Evolutionary conservation across 2,797 vertebrate genomes (phyloP).

Genomic region (Sciurus carolinensis): DNA sequence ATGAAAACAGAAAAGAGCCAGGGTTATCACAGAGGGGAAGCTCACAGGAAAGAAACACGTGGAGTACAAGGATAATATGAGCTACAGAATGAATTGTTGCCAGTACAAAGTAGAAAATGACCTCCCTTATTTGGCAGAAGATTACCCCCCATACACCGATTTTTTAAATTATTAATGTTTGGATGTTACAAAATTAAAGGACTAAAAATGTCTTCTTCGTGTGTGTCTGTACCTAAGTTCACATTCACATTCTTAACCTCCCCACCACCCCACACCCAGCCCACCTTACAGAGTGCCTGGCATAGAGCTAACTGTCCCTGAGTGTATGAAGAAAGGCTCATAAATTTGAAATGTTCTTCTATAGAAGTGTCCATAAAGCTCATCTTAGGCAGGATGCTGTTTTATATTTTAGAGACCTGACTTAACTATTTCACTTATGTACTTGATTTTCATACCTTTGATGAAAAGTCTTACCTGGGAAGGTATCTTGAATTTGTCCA

Average conservation of each 20-base stretch:
- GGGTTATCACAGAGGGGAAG: background rate
- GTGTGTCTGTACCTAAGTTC: background rate
- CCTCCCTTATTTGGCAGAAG: background rate
- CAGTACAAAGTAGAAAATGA: constrained; percentile 22
- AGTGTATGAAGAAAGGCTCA: background rate
- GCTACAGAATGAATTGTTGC: background rate
- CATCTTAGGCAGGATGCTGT: background rate
- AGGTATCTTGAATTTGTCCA: constrained; percentile 8
- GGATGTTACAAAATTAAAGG: background rate
- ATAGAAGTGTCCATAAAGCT: background rate
- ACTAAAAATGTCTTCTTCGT: background rate
- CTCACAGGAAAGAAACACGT: background rate
- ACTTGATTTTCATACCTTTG: background rate
- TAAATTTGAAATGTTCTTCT: background rate
- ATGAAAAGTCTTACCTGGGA: constrained; percentile 43
- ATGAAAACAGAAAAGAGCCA: constrained; percentile 31
- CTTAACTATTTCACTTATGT: background rate
- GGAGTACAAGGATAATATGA: background rate
- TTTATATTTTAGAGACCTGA: constrained; percentile 12
- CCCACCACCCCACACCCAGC: background rate
- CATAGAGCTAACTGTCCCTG: background rate
- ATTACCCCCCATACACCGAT: too few species aligned
- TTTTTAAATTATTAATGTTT: background rate
- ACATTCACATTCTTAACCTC: background rate
- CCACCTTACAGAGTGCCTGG: background rate